Base-by-base conservation (phyloP, 2,113 vertebrate species). In the Triplophysa tibetana region DNA sequence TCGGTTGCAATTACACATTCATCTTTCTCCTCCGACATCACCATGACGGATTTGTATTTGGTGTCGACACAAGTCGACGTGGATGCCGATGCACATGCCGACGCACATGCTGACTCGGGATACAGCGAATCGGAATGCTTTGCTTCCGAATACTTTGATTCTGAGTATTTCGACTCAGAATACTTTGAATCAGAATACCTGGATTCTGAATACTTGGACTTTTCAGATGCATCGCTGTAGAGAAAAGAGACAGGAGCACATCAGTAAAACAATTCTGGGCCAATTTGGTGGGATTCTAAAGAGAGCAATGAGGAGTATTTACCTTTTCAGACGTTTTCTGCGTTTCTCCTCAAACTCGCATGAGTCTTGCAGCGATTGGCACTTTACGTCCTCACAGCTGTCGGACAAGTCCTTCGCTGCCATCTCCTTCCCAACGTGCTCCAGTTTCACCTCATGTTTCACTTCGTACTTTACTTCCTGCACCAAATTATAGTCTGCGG, bases 1-100 rank as follows among this genome's bases (percentile, higher is more conserved):
- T 99, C 97, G 66, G 97, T 99, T 91, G 97, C 97, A 88, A 99
- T 96, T 91, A 99, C 96, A 89, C 97, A 98, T 92, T 99, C 97
- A 0, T 98, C 96, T 90, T 97, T 96, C 84, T 96, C 96, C 88
- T 97, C 96, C 62, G 96, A 98, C 92, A 99, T 95, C 89, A 99
- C 97, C 88, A 95, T 98, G 90, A 99, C 96, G 79, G 97, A 99
- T 95, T 98, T 97, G 94, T 99, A 99, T 92, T 99, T 98, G 80
- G 95, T 97, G 92, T 98, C 96, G 89, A 94, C 96, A 90, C 82
- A 96, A 93, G 89, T 93, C 64, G 95, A 95, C 91, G 89, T 87
- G 76, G 83, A 82, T 29, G 83, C 83, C 76, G 83, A 85, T 79
- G 80, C 83, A 76, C 76, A 84, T 70, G 83, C 80, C 5, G 70